Evolutionary conservation across 2,888 invertebrate genomes (phyloP).

Genomic region (Neoscelio sp.): DNA sequence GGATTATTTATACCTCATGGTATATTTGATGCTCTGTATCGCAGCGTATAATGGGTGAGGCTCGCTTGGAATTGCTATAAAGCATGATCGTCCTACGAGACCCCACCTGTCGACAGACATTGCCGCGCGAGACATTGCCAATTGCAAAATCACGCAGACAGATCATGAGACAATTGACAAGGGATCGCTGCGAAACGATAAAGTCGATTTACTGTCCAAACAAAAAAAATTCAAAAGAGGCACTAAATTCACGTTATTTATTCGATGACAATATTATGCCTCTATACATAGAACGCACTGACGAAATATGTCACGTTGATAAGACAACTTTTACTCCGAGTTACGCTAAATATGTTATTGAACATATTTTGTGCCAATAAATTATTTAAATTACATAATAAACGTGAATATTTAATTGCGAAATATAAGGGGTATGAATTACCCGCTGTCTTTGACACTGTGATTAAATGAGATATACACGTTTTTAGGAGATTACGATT

Average conservation of each 20-base stretch:
- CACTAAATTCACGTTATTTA: constrained; percentile 34
- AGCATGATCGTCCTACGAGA: constrained; percentile 81
- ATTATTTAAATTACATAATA: no score
- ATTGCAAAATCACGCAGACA: constrained; percentile 74
- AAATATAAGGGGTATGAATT: no score
- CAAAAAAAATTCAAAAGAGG: constrained; percentile 26
- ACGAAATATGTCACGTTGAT: constrained; percentile 28
- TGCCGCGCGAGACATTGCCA: constrained; percentile 69
- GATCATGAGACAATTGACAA: constrained; percentile 66
- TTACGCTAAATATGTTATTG: background rate
- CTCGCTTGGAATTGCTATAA: constrained; percentile 78
- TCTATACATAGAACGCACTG: constrained; percentile 18
- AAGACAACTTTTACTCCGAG: constrained; percentile 15
- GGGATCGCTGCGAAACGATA: constrained; percentile 55
- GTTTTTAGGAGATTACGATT: no score
- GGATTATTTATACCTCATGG: constrained; percentile 59
- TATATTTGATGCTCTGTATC: constrained; percentile 60
- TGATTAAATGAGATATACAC: no score
- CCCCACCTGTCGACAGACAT: constrained; percentile 79
- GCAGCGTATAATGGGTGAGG: constrained; percentile 76
- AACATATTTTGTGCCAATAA: background rate
- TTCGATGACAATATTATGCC: constrained; percentile 29
- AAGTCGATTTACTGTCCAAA: constrained; percentile 46
- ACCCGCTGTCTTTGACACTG: no score
- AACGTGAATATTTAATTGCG: no score